Percentiles rank a stretch among this genome's conserved stretches.
phyloP scores from a whole-genome alignment of 2,113 vertebrate genomes.

The Grallaria varia region DNA sequence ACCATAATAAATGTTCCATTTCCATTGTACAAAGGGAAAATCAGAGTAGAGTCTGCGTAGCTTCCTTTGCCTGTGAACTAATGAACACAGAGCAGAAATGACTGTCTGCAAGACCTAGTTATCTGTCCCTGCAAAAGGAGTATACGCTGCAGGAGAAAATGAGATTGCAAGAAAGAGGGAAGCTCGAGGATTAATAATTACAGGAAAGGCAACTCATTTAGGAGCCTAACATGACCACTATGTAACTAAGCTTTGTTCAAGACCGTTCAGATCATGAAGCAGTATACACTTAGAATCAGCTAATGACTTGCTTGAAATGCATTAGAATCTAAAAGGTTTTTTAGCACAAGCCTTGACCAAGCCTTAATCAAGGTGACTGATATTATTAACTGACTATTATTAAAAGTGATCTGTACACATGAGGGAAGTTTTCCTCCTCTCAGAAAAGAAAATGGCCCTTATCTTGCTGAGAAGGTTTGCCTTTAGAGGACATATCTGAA shows the following conservation, averaged over 20 bases:
- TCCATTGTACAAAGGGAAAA: constrained; percentile 24
- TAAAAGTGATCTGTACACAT: neutral
- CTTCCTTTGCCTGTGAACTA: constrained; percentile 26
- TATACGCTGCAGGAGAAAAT: constrained; percentile 28
- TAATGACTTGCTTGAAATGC: neutral
- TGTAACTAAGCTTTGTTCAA: neutral
- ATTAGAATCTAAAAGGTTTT: neutral
- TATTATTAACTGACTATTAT: neutral
- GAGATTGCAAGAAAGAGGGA: constrained; percentile 36
- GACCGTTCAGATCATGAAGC: neutral
- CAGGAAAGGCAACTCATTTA: constrained; percentile 44
- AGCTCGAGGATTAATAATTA: constrained; percentile 23
- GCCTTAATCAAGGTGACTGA: neutral
- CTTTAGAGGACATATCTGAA: neutral
- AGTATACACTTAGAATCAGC: neutral
- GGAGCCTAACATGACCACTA: neutral
- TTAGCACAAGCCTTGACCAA: neutral
- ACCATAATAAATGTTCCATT: neutral
- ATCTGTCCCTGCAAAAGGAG: constrained; percentile 1
- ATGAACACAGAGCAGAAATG: constrained; percentile 34
- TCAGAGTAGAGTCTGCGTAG: constrained; percentile 40
- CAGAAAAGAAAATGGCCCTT: neutral
- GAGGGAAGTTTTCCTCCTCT: neutral
- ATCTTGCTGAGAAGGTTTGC: neutral
- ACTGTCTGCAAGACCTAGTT: constrained; percentile 21